Conservation (phyloP, 2,113 vertebrate genomes). For the Illadopsis cleaveri region DNA sequence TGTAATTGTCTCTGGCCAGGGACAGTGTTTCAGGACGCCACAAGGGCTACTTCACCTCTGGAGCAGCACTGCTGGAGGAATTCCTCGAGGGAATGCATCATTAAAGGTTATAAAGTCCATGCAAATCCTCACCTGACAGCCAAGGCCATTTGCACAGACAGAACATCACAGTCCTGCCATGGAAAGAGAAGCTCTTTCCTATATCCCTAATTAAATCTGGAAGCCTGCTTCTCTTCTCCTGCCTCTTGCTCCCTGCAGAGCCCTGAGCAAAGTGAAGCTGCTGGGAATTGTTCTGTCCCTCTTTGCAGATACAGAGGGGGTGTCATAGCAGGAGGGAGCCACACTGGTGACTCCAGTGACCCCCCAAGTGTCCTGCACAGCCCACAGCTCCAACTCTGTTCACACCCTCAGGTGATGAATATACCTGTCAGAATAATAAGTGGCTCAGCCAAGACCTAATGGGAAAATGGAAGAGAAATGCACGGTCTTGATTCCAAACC, state of each 20-base stretch:
- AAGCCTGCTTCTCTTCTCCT: neutral
- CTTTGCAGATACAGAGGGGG: neutral
- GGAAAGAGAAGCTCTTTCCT: neutral
- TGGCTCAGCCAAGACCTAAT: neutral
- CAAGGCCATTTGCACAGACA: neutral
- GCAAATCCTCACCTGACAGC: conserved; percentile 13
- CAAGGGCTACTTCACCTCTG: neutral
- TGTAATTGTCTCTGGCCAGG: neutral
- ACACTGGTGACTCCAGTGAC: neutral
- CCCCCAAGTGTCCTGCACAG: neutral
- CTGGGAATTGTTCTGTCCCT: neutral
- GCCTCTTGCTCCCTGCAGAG: neutral
- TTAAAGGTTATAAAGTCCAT: neutral
- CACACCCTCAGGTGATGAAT: neutral
- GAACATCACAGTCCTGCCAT: neutral
- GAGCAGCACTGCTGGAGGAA: neutral
- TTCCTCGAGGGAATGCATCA: neutral
- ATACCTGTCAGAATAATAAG: conserved; percentile 21
- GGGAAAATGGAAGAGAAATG: neutral
- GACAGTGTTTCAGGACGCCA: neutral
- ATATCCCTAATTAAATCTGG: neutral
- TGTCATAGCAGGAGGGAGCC: neutral
- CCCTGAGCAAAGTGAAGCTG: neutral
- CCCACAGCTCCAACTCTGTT: neutral
- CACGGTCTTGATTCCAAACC: neutral